phyloP scores from a whole-genome alignment of 2,113 vertebrate species.

The Rostratula benghalensis region DNA sequence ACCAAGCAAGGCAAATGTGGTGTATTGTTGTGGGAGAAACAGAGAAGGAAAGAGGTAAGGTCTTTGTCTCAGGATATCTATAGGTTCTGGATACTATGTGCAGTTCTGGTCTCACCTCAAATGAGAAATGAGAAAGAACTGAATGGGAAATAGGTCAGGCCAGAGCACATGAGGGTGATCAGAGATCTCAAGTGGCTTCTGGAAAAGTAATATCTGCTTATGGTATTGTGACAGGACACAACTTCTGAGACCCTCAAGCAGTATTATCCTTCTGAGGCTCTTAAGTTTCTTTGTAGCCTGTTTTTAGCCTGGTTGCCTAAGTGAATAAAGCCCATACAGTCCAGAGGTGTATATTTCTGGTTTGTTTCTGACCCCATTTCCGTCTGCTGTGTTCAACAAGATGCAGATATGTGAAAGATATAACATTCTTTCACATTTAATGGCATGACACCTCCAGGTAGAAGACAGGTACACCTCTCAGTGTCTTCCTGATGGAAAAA shows the following conservation, averaged over 20 bases:
- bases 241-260: neutral
- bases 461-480: neutral
- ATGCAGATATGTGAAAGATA: neutral
- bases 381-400: neutral
- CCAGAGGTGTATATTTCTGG: neutral
- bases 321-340: neutral
- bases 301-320: neutral
- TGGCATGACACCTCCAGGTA: neutral
- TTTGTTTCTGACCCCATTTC: neutral
- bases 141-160: neutral
- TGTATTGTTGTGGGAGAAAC: neutral
- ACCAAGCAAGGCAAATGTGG: neutral
- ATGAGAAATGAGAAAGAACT: neutral
- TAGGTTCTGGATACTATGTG: neutral
- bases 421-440: neutral
- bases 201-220: neutral
- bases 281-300: neutral
- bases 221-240: neutral
- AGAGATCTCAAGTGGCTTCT: neutral
- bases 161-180: neutral
- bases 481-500: neutral
- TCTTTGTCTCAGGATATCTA: neutral
- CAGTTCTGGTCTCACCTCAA: neutral
- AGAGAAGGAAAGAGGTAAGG: neutral
- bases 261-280: neutral